Conservation (phyloP, 2,888 invertebrate species). For the Hirtodrosophila duncani region DNA sequence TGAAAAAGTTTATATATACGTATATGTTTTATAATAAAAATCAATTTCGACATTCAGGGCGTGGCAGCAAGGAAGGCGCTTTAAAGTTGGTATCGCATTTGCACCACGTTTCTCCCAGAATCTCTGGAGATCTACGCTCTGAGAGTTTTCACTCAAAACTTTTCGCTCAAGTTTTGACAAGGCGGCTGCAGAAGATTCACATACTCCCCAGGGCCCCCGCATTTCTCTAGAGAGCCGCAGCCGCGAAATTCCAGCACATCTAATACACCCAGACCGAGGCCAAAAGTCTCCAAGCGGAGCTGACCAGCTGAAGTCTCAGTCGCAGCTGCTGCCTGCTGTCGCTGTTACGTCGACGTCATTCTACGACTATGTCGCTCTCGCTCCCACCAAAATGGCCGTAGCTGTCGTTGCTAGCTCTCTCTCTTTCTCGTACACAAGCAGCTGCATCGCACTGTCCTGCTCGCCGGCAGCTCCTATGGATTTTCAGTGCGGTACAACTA, state of each 20-base stretch:
- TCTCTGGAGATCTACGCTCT: conserved; percentile 5
- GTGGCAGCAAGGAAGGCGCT: conserved; percentile 7
- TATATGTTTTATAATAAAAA: conserved; percentile 46
- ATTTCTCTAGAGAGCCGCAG: conserved; percentile 39
- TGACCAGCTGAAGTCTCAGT: conserved; percentile 52
- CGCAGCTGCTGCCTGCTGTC: conserved; percentile 16
- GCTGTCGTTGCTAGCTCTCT: conserved; percentile 20
- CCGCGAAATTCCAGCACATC: conserved; percentile 46
- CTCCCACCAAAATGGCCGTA: conserved; percentile 74
- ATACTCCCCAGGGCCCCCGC: conserved; percentile 18
- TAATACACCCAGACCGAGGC: not conserved
- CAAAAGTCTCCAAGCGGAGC: conserved; percentile 59
- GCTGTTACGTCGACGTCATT: conserved; percentile 14
- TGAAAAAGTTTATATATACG: no score
- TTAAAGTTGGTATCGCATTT: no score
- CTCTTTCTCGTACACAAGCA: conserved; percentile 28
- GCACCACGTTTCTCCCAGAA: conserved; percentile 2
- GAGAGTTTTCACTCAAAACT: conserved; percentile 44
- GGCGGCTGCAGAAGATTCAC: conserved; percentile 14
- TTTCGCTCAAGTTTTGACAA: conserved; percentile 44
- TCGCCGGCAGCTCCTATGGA: conserved; percentile 23
- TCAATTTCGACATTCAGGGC: conserved; percentile 32
- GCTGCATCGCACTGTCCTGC: conserved; percentile 14
- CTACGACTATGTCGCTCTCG: conserved; percentile 43
- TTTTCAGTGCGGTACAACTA: conserved; percentile 37